These are phyloP conservation scores for Entomobrya multifasciata DNA, from an alignment of 2,888 invertebrate genomes.

Conservation along the genomic window DNA sequence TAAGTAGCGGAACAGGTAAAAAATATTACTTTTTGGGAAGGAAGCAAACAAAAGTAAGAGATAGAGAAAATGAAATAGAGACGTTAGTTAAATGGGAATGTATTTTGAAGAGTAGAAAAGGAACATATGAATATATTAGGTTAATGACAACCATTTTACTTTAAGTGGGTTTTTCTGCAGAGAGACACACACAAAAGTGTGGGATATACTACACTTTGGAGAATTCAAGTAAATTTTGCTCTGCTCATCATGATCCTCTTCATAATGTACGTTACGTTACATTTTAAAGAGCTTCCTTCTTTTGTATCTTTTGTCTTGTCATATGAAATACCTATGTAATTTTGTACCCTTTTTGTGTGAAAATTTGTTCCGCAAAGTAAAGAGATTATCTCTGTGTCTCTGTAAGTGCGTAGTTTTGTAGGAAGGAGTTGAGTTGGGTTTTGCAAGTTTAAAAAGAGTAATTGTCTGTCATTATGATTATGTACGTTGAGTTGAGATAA, in stretches of 20 bases:
- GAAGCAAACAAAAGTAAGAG: not conserved
- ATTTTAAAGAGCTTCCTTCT: no score
- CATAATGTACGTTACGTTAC: no score
- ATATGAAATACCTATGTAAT: no score
- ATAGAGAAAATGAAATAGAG: conserved; percentile 42
- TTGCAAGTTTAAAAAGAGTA: conserved; percentile 17
- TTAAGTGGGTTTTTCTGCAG: no score
- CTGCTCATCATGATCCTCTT: no score
- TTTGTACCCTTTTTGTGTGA: no score
- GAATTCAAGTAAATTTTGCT: no score
- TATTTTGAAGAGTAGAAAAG: conserved; percentile 4
- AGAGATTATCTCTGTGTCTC: conserved; percentile 16
- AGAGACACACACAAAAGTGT: conserved; percentile 3
- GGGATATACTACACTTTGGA: not conserved
- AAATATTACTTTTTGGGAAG: not conserved
- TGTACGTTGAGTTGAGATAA: no score
- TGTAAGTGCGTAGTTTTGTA: not conserved
- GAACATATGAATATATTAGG: conserved; percentile 48
- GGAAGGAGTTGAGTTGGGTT: conserved; percentile 15
- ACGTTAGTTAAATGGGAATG: conserved; percentile 16
- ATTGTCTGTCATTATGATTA: conserved; percentile 37
- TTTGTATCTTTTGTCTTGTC: no score
- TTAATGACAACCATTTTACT: conserved; percentile 62
- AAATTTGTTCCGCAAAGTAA: conserved; percentile 47
- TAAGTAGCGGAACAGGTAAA: not conserved